Conservation (phyloP, 2,797 vertebrate genomes). For the Pygocentrus nattereri region DNA sequence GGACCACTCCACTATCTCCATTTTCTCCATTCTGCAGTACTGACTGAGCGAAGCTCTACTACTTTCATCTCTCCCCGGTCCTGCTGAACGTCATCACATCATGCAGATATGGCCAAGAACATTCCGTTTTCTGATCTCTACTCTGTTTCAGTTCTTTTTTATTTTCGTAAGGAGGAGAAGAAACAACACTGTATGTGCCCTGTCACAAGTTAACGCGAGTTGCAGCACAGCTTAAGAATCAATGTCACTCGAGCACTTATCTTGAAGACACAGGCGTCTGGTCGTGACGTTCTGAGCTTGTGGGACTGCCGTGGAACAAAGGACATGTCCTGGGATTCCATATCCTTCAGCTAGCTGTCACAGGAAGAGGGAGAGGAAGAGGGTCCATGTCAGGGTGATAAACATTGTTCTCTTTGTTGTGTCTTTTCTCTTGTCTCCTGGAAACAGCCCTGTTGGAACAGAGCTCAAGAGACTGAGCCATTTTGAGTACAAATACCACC, state of each 20-base stretch:
- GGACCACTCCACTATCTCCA: constrained; percentile 44
- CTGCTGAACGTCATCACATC: constrained; percentile 20
- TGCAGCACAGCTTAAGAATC: not conserved
- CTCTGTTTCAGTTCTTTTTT: not conserved
- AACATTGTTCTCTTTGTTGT: constrained; percentile 24
- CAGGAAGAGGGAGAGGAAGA: constrained; percentile 42
- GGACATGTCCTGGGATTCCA: constrained; percentile 25
- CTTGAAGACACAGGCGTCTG: constrained; percentile 14
- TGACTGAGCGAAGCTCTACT: not conserved
- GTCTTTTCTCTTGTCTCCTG: constrained; percentile 12
- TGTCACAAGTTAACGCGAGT: constrained; percentile 5
- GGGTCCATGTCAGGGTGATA: not conserved
- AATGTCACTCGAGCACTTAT: constrained; percentile 13
- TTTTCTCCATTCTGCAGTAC: constrained; percentile 19
- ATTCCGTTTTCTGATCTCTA: constrained; percentile 8
- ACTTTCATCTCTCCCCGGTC: constrained; percentile 21
- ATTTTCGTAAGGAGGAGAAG: constrained; percentile 12
- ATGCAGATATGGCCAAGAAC: constrained; percentile 8
- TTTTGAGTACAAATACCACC: constrained; percentile 3
- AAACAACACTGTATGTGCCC: not conserved
- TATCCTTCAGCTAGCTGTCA: constrained; percentile 23
- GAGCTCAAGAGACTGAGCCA: constrained; percentile 4
- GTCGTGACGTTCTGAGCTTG: not conserved
- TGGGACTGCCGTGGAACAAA: constrained; percentile 12
- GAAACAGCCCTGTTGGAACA: constrained; percentile 28